Conservation (phyloP, 2,113 vertebrate genomes). For the Zootoca vivipara region DNA sequence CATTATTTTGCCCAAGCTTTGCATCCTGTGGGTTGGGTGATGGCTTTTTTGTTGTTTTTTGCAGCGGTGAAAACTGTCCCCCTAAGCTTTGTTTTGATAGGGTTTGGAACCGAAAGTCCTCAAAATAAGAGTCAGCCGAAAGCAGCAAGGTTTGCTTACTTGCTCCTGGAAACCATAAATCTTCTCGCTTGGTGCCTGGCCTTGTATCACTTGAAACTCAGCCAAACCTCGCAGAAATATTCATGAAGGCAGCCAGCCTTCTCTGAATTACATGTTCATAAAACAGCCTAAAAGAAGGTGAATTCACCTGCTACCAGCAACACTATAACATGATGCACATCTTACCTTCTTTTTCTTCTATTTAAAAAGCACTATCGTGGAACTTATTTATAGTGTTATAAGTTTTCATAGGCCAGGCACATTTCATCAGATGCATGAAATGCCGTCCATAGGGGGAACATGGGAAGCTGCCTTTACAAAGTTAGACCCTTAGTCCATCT, state of each 20-base stretch:
- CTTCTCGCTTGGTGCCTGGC: neutral
- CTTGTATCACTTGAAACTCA: slow-evolving; percentile 12
- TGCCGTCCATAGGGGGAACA: neutral
- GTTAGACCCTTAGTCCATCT: no score
- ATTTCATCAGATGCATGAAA: neutral
- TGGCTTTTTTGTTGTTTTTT: neutral
- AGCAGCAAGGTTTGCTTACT: slow-evolving; percentile 19
- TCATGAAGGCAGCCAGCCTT: slow-evolving; percentile 5
- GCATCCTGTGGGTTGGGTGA: neutral
- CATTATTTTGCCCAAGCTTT: slow-evolving; percentile 13
- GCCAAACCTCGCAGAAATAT: neutral
- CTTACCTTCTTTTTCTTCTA: neutral
- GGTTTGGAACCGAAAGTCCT: neutral
- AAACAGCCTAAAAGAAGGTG: neutral
- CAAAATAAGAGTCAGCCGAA: slow-evolving; percentile 21
- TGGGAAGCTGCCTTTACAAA: no score
- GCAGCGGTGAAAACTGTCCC: neutral
- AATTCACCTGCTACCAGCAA: neutral
- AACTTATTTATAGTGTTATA: neutral
- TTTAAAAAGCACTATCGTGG: neutral
- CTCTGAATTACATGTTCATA: neutral
- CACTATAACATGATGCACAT: neutral
- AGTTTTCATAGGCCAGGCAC: neutral
- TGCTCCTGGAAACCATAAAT: slow-evolving; percentile 3
- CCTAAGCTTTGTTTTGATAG: slow-evolving; percentile 23